Evolutionary conservation across 1,140 invertebrate species (phyloP), one percentile per base, ranked within the genome.

Genomic region (Ganaspis sp.): DNA sequence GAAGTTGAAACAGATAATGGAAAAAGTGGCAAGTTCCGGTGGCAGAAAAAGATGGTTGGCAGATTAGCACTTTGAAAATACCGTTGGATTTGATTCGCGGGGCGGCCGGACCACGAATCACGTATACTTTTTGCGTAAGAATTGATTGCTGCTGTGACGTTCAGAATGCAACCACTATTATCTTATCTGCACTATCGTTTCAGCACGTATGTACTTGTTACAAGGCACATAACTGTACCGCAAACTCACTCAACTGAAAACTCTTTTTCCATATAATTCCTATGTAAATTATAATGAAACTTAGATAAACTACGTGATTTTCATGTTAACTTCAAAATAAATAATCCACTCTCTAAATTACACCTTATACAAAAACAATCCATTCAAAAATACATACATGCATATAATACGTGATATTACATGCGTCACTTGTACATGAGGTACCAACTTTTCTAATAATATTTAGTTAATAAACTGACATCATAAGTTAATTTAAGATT

Each of bases 61-160:
- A 21, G 58, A 64, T 34, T 29, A 29, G 23, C 23, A 64, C 58
- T 26, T 29, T 64, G 58, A 64, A 64, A 64, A 64, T 64, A 64
- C 58, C 58, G 58, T 64, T 64, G 12, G 23, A 12, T 64, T 64
- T 64, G 58, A 64, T 64, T 64, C 23, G 58, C 58, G 26, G 5
- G 29, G 29, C 6, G 29, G 58, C 26, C 26, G 26, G 26, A 4
- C 54, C 58, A n/a, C 26, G 12, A 34, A 64, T 21, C 26, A 64
- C 21, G 54, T 29, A n/a, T n/a, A 64, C 23, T 64, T 34, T 34
- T 64, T 64, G 58, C 58, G 58, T 64, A 64, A 64, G 26, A 64
- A 64, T 64, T 64, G 58, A 64, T 64, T 64, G 58, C 58, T 34
- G 26, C 58, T 34, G 26, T 64, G 58, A 29, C 58, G 58, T 64